These are phyloP conservation scores for Silurus glanis DNA, from an alignment of 2,113 vertebrate genomes.

Conservation along the genomic window DNA sequence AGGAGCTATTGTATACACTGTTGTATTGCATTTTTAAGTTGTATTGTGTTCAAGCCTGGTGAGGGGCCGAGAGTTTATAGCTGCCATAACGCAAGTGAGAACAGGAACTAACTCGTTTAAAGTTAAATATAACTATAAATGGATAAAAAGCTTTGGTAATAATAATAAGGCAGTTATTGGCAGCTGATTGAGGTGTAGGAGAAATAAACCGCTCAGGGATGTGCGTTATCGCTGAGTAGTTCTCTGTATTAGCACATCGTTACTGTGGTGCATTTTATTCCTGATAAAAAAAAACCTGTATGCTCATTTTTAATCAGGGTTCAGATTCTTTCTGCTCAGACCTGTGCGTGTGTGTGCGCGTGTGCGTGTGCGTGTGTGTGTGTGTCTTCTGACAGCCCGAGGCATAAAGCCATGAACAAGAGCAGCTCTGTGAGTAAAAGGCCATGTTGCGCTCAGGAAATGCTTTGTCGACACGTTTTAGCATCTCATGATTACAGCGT, in stretches of 20 bases:
- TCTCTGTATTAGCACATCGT: no score
- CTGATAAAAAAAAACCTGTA: neutral
- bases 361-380: neutral
- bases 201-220: neutral
- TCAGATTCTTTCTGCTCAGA: neutral
- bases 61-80: neutral
- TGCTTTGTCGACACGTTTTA: constrained; percentile 37
- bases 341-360: neutral
- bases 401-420: constrained; percentile 63
- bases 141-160: neutral
- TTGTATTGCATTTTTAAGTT: no score
- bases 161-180: neutral
- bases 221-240: no score
- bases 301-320: neutral
- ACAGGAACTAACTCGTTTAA: neutral
- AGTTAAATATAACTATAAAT: neutral
- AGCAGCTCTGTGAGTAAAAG: constrained; percentile 61
- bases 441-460: neutral
- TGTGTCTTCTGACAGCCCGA: constrained; percentile 57
- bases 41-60: neutral
- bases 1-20: no score
- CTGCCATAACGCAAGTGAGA: neutral
- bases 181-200: neutral
- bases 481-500: constrained; percentile 72
- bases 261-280: no score